These are phyloP conservation scores for Anguilla anguilla DNA, from an alignment of 2,797 vertebrate species.

Conservation along the genomic window DNA sequence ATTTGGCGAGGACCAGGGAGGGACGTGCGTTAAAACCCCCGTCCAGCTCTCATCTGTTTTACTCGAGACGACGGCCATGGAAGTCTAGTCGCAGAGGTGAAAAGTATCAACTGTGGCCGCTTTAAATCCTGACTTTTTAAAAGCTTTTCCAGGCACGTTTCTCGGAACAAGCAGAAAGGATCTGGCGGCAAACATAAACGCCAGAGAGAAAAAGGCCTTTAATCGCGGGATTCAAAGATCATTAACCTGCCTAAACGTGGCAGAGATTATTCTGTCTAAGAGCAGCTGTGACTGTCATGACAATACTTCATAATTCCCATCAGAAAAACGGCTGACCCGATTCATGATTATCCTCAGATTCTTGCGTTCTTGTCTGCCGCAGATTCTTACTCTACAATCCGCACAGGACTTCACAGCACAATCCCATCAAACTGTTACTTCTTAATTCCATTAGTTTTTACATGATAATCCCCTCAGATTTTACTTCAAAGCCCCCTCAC, in stretches of 20 bases:
- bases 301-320: background rate
- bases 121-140: background rate
- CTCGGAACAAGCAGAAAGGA: background rate
- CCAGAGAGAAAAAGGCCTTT: background rate
- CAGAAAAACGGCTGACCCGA: no score
- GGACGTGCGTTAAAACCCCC: background rate
- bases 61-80: background rate
- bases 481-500: background rate
- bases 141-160: background rate
- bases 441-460: background rate
- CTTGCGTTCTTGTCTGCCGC: background rate
- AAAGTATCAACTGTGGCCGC: background rate
- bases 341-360: background rate
- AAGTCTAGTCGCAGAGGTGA: background rate
- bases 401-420: no score
- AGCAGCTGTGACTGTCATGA: background rate
- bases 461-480: background rate
- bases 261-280: background rate
- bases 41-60: background rate
- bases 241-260: no score
- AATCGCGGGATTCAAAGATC: no score
- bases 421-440: no score
- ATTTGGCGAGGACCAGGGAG: background rate
- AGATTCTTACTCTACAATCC: no score
- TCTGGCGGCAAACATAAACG: background rate